Conservation (phyloP, 2,113 vertebrate genomes). For the Carassius gibelio region DNA sequence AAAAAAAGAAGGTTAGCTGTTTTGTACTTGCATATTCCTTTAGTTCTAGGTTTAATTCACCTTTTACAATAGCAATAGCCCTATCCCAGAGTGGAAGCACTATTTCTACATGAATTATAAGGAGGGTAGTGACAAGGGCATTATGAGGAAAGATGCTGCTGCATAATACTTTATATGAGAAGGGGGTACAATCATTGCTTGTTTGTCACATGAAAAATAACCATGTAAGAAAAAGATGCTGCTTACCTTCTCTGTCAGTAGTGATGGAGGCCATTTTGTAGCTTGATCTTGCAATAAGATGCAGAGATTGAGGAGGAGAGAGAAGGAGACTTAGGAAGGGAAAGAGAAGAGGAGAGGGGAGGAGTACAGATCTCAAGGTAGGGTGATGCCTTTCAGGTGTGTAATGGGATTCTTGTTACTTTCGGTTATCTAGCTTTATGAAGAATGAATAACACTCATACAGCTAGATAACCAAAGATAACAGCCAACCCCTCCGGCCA, state of each 20-base stretch:
- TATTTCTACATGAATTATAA: slow-evolving; percentile 19
- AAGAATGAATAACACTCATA: slow-evolving; percentile 87
- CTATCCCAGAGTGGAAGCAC: neutral
- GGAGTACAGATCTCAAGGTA: slow-evolving; percentile 20
- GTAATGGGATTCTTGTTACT: slow-evolving; percentile 99
- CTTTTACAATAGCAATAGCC: neutral
- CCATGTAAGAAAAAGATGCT: neutral
- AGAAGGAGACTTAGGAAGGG: neutral
- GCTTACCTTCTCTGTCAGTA: slow-evolving; percentile 44
- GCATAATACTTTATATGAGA: slow-evolving; percentile 1
- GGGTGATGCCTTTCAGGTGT: slow-evolving; percentile 82
- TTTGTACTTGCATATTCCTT: neutral
- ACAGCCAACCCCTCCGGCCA: slow-evolving; percentile 85
- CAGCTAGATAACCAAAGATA: slow-evolving; percentile 88
- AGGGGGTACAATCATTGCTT: neutral
- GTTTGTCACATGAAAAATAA: neutral
- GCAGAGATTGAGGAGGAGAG: slow-evolving; percentile 8
- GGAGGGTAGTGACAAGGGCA: neutral
- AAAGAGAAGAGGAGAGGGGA: slow-evolving; percentile 4
- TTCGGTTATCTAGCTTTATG: slow-evolving; percentile 92
- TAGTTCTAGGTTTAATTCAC: neutral
- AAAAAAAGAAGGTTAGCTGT: too few relatives aligned
- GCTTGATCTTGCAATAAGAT: slow-evolving; percentile 19
- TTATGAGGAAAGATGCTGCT: neutral
- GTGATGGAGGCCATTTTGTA: slow-evolving; percentile 32